Percentiles rank a stretch among this genome's conserved stretches.
These are phyloP conservation scores for Catagonus wagneri DNA, from an alignment of 2,113 vertebrate genomes.

Conservation along the genomic window DNA sequence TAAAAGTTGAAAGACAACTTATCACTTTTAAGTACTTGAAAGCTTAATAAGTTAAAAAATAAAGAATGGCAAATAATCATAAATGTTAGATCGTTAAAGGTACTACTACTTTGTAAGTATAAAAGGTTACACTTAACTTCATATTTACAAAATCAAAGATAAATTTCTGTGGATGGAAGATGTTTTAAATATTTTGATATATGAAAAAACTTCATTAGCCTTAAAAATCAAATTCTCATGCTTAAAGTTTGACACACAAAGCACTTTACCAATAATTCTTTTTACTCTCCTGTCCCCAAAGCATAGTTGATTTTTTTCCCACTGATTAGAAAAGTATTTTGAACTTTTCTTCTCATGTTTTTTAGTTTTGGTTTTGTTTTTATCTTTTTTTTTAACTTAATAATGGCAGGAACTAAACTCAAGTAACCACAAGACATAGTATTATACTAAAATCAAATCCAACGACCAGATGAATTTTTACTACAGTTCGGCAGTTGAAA, in stretches of 20 bases:
- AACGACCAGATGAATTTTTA: slow-evolving; percentile 46
- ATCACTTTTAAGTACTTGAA: slow-evolving; percentile 26
- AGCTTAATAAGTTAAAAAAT: slow-evolving; percentile 59
- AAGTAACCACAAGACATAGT: neutral
- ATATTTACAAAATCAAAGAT: slow-evolving; percentile 56
- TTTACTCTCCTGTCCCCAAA: neutral
- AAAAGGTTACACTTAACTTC: slow-evolving; percentile 42
- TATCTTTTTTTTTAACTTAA: neutral
- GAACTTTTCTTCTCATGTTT: neutral
- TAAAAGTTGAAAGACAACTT: slow-evolving; percentile 58
- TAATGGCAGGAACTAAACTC: slow-evolving; percentile 35
- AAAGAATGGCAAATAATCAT: slow-evolving; percentile 56
- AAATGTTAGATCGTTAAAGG: slow-evolving; percentile 69
- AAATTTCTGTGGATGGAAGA: slow-evolving; percentile 46
- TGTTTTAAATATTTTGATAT: slow-evolving; percentile 46
- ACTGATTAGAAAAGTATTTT: neutral
- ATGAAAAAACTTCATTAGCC: slow-evolving; percentile 49
- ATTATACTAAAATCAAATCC: slow-evolving; percentile 35
- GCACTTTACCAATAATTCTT: neutral
- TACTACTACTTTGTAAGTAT: slow-evolving; percentile 56
- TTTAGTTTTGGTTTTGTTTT: neutral
- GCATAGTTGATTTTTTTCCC: neutral
- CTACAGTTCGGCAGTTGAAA: slow-evolving; percentile 36
- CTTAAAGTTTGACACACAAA: neutral
- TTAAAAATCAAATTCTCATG: slow-evolving; percentile 39